These are phyloP conservation scores for Cricetomys ansorgei DNA, from an alignment of 2,113 vertebrate species.

Conservation along the genomic window DNA sequence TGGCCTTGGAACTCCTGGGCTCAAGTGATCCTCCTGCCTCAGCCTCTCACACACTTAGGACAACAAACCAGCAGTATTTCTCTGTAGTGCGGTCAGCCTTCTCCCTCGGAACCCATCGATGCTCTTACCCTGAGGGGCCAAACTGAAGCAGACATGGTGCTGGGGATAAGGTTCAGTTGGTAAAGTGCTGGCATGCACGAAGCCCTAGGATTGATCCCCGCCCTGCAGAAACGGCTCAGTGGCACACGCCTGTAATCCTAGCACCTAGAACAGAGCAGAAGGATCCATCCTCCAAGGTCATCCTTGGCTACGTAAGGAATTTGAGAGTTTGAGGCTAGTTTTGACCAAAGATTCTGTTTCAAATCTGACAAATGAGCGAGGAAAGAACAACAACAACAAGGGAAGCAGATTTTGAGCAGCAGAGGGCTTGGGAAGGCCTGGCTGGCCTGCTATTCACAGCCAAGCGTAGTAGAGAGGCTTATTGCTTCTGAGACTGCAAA, in stretches of 20 bases:
- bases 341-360: background rate
- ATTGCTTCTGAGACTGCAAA: background rate
- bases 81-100: background rate
- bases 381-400: background rate
- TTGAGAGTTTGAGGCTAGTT: background rate
- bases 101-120: background rate
- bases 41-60: background rate
- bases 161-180: background rate
- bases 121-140: background rate
- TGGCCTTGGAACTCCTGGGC: background rate
- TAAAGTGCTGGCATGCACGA: background rate
- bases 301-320: background rate
- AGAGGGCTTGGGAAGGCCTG: background rate
- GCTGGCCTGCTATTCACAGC: background rate
- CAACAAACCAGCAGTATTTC: background rate
- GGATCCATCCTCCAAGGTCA: background rate
- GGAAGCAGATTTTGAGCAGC: background rate
- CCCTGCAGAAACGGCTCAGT: background rate
- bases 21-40: background rate
- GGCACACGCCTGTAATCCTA: background rate
- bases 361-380: background rate
- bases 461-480: background rate
- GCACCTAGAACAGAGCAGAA: background rate
- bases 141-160: background rate
- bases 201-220: background rate